These are phyloP conservation scores for Pseudopipra pipra DNA, from an alignment of 2,113 vertebrate species.

Conservation along the genomic window DNA sequence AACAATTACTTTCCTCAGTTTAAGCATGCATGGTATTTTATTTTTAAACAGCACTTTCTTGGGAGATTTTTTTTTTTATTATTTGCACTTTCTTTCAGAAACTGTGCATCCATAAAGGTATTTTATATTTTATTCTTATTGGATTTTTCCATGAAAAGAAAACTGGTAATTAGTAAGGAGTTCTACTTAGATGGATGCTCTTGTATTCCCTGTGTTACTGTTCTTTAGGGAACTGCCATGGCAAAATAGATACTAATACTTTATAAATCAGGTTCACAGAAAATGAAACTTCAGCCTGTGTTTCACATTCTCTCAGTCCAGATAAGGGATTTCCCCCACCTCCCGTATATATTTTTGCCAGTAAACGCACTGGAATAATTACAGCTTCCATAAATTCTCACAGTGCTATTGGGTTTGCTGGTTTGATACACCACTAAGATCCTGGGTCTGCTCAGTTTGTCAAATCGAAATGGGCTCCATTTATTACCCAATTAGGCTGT, in stretches of 20 bases:
- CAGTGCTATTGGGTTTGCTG: background rate
- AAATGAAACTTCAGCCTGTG: background rate
- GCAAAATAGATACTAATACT: background rate
- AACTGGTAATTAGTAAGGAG: slow-evolving; percentile 6
- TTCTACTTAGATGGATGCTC: background rate
- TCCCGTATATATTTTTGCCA: background rate
- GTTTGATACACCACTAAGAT: background rate
- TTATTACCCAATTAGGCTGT: background rate
- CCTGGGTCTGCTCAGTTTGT: background rate
- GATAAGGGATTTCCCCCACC: background rate
- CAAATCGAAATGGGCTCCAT: background rate
- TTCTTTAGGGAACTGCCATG: background rate
- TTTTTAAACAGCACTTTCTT: background rate
- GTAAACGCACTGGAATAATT: background rate
- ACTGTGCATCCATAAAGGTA: background rate
- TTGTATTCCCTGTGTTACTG: background rate
- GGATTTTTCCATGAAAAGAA: slow-evolving; percentile 5
- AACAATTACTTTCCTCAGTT: background rate
- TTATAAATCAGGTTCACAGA: background rate
- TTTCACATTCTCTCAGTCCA: background rate
- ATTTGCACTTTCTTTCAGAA: background rate
- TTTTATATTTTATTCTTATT: background rate
- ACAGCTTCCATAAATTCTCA: background rate
- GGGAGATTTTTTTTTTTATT: background rate
- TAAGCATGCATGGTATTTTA: background rate